These are phyloP conservation scores for Papilio polytes DNA, from an alignment of 1,140 invertebrate species.

Conservation along the genomic window DNA sequence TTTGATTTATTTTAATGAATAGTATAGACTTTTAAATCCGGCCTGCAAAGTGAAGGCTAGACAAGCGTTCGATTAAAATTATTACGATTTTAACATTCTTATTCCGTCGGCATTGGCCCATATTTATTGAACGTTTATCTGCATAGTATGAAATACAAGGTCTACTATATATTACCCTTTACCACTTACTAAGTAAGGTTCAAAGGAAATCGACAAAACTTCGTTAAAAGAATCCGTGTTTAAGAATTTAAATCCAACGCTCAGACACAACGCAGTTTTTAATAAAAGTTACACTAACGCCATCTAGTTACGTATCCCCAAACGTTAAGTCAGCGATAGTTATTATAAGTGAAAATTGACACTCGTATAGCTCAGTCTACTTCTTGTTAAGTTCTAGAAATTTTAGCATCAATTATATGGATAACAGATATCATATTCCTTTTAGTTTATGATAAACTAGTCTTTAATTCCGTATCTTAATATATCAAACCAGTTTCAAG, in stretches of 20 bases:
- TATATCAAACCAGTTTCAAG: background rate
- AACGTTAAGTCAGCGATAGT: too few species aligned
- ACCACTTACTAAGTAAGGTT: background rate
- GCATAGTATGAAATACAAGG: background rate
- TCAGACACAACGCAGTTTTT: background rate
- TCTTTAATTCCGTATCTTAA: background rate
- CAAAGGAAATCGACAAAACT: background rate
- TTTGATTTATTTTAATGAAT: background rate
- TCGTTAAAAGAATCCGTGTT: background rate
- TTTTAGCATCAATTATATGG: background rate
- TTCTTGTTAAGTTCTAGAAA: background rate
- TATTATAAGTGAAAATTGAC: too few species aligned
- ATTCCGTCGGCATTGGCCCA: background rate
- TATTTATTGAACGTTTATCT: background rate
- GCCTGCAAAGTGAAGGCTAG: background rate
- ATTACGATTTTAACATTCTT: slow-evolving; percentile 1
- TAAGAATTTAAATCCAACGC: background rate
- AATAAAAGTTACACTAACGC: background rate
- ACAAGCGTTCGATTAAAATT: background rate
- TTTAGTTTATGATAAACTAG: background rate
- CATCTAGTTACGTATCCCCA: slow-evolving; percentile 3
- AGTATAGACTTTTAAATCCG: background rate
- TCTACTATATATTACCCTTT: background rate
- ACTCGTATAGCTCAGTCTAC: background rate
- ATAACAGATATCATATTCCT: background rate